Evolutionary conservation across 2,888 invertebrate genomes (phyloP).

Genomic region (Campaea margaritaria): DNA sequence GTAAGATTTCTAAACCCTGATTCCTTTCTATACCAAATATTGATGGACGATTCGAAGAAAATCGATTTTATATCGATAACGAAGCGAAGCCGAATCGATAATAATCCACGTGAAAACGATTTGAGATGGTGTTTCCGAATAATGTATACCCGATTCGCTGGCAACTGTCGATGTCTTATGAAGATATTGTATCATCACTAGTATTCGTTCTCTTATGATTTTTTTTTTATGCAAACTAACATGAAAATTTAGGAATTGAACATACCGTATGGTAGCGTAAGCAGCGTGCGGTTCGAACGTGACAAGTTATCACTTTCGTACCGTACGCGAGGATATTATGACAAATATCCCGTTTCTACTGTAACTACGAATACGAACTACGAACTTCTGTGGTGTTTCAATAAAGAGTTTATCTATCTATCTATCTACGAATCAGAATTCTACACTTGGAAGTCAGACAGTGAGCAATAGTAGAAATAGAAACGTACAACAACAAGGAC

Average conservation of each 20-base stretch:
- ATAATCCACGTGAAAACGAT: slow-evolving; percentile 30
- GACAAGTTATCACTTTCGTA: not conserved
- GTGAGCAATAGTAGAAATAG: too few relatives aligned
- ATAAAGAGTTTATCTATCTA: too few relatives aligned
- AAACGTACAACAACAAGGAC: too few relatives aligned
- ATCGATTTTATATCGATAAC: slow-evolving; percentile 22
- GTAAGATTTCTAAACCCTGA: slow-evolving; percentile 21
- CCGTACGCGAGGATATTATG: not conserved
- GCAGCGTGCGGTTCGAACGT: not conserved
- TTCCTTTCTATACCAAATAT: slow-evolving; percentile 13
- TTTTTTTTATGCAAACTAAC: too few relatives aligned
- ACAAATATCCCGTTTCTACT: too few relatives aligned
- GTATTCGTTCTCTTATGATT: slow-evolving; percentile 11
- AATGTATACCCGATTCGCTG: slow-evolving; percentile 38
- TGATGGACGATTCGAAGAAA: slow-evolving; percentile 10
- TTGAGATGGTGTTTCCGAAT: slow-evolving; percentile 45
- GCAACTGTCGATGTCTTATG: slow-evolving; percentile 42
- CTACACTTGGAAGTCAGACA: too few relatives aligned
- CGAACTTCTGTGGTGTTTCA: too few relatives aligned
- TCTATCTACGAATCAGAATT: too few relatives aligned
- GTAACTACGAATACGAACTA: too few relatives aligned
- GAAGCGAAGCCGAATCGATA: slow-evolving; percentile 39
- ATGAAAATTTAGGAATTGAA: too few relatives aligned
- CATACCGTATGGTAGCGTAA: too few relatives aligned
- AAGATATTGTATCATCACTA: slow-evolving; percentile 34